Base-by-base conservation (phyloP, 2,888 invertebrate genomes). In the Hyposoter didymator region DNA sequence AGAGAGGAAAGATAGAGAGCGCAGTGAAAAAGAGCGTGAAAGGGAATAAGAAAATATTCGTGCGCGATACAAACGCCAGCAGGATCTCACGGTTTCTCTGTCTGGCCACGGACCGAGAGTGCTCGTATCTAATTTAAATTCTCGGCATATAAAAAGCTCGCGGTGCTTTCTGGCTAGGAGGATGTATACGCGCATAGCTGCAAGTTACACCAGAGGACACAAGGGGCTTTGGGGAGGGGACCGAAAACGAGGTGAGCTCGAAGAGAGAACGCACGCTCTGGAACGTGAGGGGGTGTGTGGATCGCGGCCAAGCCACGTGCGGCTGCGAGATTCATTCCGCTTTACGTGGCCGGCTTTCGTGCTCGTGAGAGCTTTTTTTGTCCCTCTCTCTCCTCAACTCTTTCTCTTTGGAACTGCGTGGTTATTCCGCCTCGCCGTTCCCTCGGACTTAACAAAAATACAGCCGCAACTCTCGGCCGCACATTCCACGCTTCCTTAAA, bases 111-210 rank as follows among this genome's bases (percentile, higher is more conserved):
- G 89, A 89, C 90, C 87, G 90, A 88, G 90, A 90, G 91, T 88
- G 90, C 90, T 92, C 91, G 91, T 92, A 92, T 92, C 92, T 92
- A 93, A 93, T 93, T 93, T 92, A 93, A 93, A 93, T 92, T 92
- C 92, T 90, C 90, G 90, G 90, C 92, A 90, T 91, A 76, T 84
- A 92, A 92, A 92, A 92, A 92, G 92, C 91, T 91, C 90, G 89
- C 90, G 91, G 47, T 79, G 79, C 78, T 67, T 72, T 72, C 59
- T 62, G 81, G 80, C 76, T 52, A 55, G 43, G 62, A 79, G 66
- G 70, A 43, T 47, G 82, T 73, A 73, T 47, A 69, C 45, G 69
- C 74, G 47, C 69, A 81, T 81, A 74, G 66, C 67, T 75, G 45
- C 5, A 74, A 67, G 81, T 81, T 81, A 75, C 81, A 75, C 66